Conservation (phyloP, 2,797 vertebrate species). For the Columba guinea region DNA sequence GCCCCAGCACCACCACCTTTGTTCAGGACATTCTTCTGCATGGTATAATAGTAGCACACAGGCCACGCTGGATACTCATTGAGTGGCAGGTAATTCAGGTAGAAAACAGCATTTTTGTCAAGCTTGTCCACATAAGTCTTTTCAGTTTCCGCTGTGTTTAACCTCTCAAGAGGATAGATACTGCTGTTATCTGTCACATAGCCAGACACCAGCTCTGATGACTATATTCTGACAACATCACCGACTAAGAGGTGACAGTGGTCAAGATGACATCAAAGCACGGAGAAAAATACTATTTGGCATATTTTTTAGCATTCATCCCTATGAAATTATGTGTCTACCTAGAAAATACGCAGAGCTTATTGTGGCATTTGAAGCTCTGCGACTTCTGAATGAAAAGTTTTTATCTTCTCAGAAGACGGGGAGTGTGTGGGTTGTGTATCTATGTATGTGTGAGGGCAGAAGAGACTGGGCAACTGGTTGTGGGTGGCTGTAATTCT, state of each 20-base stretch:
- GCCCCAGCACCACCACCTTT: background rate
- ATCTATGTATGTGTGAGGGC: rapidly evolving
- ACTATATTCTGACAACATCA: background rate
- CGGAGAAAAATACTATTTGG: background rate
- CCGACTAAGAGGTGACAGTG: background rate
- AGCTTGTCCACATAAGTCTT: background rate
- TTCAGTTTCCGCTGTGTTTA: background rate
- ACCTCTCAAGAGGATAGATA: background rate
- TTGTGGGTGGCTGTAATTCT: background rate
- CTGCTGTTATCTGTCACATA: background rate
- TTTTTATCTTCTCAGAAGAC: background rate
- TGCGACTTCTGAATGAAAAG: background rate
- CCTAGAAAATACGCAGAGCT: background rate
- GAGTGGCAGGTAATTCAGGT: constrained; percentile 19
- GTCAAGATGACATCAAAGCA: background rate
- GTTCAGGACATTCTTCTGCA: background rate
- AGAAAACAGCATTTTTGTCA: constrained; percentile 51
- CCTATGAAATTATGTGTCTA: background rate
- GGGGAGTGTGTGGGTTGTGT: background rate
- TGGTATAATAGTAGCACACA: background rate
- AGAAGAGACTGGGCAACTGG: background rate
- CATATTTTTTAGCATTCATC: background rate
- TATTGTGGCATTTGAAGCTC: background rate
- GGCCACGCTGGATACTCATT: background rate
- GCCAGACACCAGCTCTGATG: background rate